Base-by-base conservation (phyloP, 2,113 vertebrate species). In the Lepidothrix coronata region DNA sequence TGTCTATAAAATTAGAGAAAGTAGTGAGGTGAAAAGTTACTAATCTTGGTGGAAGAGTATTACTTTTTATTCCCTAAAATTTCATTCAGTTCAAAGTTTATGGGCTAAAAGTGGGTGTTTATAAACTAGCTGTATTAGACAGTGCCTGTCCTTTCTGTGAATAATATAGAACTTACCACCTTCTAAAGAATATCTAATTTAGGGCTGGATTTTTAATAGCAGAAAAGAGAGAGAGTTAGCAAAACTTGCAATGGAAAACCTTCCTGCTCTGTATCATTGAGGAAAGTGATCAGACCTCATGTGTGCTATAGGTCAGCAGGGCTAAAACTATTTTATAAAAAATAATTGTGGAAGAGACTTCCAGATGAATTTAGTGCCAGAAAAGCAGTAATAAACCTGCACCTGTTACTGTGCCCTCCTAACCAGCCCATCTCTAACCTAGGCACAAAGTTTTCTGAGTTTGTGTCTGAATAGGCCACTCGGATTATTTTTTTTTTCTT, bases 241-340 rank as follows among this genome's bases (percentile, higher is more conserved):
- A 65, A 76, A 93, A 93, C 63, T 85, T 59, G n/a, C 7, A 35
- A 82, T 21, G 30, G 33, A 63, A 96, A 96, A 93, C 75, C 79
- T 94, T 30, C n/a, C 39, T 21, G 17, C 43, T 71, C n/a, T 5
- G 2, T 41, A 43, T 46, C 14, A 0, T 0, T 0, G 0, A 62
- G 33, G 46, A 76, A 55, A 74, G 55, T 9, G 2, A 28, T 33
- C 33, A n/a, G 68, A 62, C 12, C 27, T 84, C n/a, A 1, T 14
- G 7, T 20, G 61, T 22, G 57, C 61, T 71, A 41, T 11, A 57
- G 59, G 39, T 43, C 62, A 62, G 62, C 46, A 18, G 46, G 19
- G 33, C 51, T 85, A 71, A 30, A 65, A 48, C 33, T 92, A 6
- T 57, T 73, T 49, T 31, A 62, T 46, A 89, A 75, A 85, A 81